phyloP scores from a whole-genome alignment of 2,113 vertebrate species.

The Corythaixoides concolor region DNA sequence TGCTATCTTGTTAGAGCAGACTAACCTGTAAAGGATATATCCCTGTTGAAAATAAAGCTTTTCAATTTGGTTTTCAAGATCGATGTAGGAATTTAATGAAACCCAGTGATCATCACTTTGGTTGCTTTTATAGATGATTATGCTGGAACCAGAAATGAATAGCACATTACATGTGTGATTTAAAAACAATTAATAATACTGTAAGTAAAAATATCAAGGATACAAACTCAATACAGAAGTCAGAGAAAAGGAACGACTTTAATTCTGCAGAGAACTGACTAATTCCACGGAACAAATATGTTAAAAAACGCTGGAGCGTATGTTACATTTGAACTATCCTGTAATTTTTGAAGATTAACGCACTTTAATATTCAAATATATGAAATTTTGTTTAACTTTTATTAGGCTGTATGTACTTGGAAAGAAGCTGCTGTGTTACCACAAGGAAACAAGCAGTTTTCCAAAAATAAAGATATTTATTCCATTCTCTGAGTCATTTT shows the following conservation, averaged over 20 bases:
- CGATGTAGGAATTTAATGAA: neutral
- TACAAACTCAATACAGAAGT: neutral
- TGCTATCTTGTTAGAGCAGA: neutral
- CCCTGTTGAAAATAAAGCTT: neutral
- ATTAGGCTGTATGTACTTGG: neutral
- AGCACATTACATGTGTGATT: neutral
- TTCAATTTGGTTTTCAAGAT: neutral
- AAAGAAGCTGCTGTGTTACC: neutral
- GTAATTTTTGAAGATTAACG: constrained; percentile 53
- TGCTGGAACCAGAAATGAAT: neutral
- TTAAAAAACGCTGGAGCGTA: neutral
- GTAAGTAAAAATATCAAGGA: neutral
- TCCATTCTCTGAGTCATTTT: neutral
- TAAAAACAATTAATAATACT: neutral
- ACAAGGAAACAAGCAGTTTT: constrained; percentile 1
- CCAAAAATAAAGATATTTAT: constrained; percentile 17
- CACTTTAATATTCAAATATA: neutral
- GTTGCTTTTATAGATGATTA: neutral
- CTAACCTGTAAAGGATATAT: neutral
- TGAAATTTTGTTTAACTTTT: constrained; percentile 25
- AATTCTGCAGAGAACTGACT: constrained; percentile 5
- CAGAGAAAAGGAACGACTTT: neutral
- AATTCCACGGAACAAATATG: constrained; percentile 19
- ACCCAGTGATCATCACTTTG: neutral
- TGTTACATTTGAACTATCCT: neutral